Percentiles rank a stretch among this genome's conserved stretches.
phyloP scores from a whole-genome alignment of 2,113 vertebrate species.

The Loxodonta africana region DNA sequence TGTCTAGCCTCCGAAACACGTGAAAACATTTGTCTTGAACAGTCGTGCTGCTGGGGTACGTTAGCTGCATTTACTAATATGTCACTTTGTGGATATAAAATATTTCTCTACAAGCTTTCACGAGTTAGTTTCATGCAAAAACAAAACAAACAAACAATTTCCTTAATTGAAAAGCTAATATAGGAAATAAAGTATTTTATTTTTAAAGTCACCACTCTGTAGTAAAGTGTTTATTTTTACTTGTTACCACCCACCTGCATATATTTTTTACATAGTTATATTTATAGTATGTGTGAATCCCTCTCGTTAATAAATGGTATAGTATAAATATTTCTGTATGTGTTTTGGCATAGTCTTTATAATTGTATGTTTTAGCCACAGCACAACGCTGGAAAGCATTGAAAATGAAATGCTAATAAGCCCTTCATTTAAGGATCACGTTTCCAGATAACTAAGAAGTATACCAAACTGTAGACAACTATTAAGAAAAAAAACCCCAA shows the following conservation, averaged over 20 bases:
- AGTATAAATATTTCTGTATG: slow-evolving; percentile 58
- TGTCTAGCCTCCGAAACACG: background rate
- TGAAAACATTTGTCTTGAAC: background rate
- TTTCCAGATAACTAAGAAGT: background rate
- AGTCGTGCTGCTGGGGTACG: background rate
- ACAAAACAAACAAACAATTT: background rate
- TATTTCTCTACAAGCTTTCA: background rate
- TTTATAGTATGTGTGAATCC: slow-evolving; percentile 22
- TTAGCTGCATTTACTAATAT: background rate
- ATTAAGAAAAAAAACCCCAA: too few relatives aligned
- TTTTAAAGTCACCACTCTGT: background rate
- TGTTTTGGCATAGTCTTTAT: slow-evolving; percentile 26
- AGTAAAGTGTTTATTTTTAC: slow-evolving; percentile 27
- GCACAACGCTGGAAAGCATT: background rate
- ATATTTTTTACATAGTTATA: background rate
- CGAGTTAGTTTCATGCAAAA: background rate
- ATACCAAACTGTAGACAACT: background rate
- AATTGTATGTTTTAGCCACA: slow-evolving; percentile 44
- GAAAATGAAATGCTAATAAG: slow-evolving; percentile 12
- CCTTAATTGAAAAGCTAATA: slow-evolving; percentile 23
- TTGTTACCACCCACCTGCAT: slow-evolving; percentile 59
- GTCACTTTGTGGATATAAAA: background rate
- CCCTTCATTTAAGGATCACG: background rate
- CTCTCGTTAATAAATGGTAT: slow-evolving; percentile 60
- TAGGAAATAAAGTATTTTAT: slow-evolving; percentile 45